These are phyloP conservation scores for Cricetomys ansorgei DNA, from an alignment of 2,113 vertebrate species.

Conservation along the genomic window DNA sequence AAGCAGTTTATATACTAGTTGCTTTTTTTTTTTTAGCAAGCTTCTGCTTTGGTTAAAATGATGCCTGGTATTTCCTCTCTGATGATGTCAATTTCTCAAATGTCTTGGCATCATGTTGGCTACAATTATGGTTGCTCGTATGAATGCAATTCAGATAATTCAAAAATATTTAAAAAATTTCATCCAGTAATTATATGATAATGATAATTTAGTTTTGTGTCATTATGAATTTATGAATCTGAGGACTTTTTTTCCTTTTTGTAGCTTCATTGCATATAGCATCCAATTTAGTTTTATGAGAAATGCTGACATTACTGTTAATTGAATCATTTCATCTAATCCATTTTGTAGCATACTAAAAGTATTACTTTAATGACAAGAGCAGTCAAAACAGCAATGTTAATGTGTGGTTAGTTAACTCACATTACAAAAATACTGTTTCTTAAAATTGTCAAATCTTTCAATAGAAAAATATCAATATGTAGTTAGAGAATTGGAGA, in stretches of 20 bases:
- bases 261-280: neutral
- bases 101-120: neutral
- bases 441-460: slow-evolving; percentile 65
- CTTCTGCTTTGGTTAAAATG: neutral
- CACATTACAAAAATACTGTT: slow-evolving; percentile 32
- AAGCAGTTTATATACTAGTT: neutral
- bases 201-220: neutral
- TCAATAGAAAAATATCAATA: neutral
- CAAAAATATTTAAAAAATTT: neutral
- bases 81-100: neutral
- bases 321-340: slow-evolving; percentile 14
- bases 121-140: neutral
- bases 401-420: slow-evolving; percentile 58
- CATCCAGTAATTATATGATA: neutral
- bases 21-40: too few species aligned
- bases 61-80: neutral
- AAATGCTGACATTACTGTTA: slow-evolving; percentile 32
- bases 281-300: neutral
- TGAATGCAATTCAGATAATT: neutral
- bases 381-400: slow-evolving; percentile 6
- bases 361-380: slow-evolving; percentile 51
- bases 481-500: slow-evolving; percentile 41
- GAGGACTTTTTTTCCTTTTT: neutral
- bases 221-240: neutral
- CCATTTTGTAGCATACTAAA: neutral